Conservation (phyloP, 2,888 invertebrate genomes). For the Ceriagrion tenellum region DNA sequence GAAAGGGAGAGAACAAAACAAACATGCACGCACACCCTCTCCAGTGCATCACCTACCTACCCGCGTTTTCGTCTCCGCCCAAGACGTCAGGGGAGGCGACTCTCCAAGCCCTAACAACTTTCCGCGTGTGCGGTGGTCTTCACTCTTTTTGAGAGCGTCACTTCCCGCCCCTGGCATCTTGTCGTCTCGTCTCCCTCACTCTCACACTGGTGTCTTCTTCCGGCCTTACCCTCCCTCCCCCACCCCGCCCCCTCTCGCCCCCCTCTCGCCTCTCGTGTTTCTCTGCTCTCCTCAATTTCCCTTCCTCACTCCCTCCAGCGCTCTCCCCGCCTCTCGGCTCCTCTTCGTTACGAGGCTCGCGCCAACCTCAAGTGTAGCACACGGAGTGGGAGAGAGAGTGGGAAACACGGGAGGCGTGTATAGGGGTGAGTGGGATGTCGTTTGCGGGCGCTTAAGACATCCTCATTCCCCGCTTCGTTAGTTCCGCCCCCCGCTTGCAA, state of each 20-base stretch:
- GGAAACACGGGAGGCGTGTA: not conserved
- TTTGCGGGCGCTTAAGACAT: slow-evolving; percentile 22
- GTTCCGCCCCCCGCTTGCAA: not conserved
- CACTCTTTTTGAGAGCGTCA: slow-evolving; percentile 50
- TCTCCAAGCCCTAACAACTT: slow-evolving; percentile 1
- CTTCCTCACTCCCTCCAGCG: not conserved
- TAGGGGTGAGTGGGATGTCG: not conserved
- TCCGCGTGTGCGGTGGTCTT: slow-evolving; percentile 51
- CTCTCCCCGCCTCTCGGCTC: not conserved
- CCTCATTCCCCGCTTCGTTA: slow-evolving; percentile 23
- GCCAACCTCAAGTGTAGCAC: not conserved
- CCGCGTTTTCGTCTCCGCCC: not conserved
- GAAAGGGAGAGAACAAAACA: not conserved
- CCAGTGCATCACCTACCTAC: not conserved
- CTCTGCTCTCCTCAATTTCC: no score
- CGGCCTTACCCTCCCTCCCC: not conserved
- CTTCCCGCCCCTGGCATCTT: slow-evolving; percentile 18
- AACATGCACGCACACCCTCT: not conserved
- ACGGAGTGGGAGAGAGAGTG: not conserved
- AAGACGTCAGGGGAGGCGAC: not conserved
- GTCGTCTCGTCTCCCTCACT: not conserved
- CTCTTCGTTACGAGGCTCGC: slow-evolving; percentile 8
- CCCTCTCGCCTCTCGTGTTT: not conserved
- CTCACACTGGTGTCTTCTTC: no score
- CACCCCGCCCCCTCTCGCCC: not conserved